phyloP scores from a whole-genome alignment of 1,140 invertebrate species.

The Rhizoglyphus robini region DNA sequence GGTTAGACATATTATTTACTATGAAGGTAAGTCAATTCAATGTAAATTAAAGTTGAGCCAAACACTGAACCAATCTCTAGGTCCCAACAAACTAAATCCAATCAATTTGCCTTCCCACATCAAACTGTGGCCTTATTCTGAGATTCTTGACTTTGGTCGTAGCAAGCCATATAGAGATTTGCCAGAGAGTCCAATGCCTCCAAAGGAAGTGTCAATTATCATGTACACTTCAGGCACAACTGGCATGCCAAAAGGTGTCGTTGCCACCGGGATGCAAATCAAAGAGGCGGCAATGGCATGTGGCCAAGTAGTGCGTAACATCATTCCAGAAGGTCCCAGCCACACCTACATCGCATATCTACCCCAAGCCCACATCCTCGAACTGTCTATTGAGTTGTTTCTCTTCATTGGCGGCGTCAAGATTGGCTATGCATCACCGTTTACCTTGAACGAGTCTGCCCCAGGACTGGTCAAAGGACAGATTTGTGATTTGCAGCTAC shows the following conservation, averaged over 20 bases:
- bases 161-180: not conserved
- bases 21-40: slow-evolving; percentile 14
- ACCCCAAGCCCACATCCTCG: slow-evolving; percentile 92
- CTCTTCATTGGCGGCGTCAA: slow-evolving; percentile 48
- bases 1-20: slow-evolving; percentile 20
- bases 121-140: not conserved
- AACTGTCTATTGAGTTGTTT: slow-evolving; percentile 42
- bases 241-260: slow-evolving; percentile 29
- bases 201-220: slow-evolving; percentile 33
- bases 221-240: slow-evolving; percentile 30
- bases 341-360: slow-evolving; percentile 76
- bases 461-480: slow-evolving; percentile 28
- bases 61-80: not conserved
- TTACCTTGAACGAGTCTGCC: slow-evolving; percentile 78
- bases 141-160: not conserved
- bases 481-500: slow-evolving; percentile 28
- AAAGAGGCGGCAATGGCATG: slow-evolving; percentile 12
- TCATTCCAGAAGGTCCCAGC: slow-evolving; percentile 4
- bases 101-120: not conserved
- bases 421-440: slow-evolving; percentile 88
- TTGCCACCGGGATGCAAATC: slow-evolving; percentile 24
- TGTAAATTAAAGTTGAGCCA: too few relatives aligned
- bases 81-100: not conserved
- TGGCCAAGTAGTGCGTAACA: slow-evolving; percentile 10
- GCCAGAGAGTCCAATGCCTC: not conserved